These are phyloP conservation scores for Leucoma salicis DNA, from an alignment of 2,888 invertebrate genomes.

Conservation along the genomic window DNA sequence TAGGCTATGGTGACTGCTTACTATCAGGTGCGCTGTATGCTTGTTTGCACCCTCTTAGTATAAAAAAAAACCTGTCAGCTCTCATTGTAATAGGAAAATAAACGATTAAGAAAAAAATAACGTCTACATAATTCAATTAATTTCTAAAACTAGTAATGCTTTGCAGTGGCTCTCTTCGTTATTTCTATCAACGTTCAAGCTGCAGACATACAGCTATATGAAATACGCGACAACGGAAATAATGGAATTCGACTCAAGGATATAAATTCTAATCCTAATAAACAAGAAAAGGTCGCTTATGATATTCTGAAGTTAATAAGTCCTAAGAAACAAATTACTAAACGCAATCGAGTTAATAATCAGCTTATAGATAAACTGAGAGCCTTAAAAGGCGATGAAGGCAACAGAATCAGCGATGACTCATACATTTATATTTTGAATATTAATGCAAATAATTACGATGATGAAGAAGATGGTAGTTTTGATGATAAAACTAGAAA, in stretches of 20 bases:
- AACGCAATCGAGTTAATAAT: background rate
- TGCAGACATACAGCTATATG: slow-evolving; percentile 28
- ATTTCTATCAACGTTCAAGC: slow-evolving; percentile 5
- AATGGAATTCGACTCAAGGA: slow-evolving; percentile 18
- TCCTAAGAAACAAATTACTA: background rate
- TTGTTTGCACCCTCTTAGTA: too few species aligned
- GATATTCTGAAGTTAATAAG: slow-evolving; percentile 1
- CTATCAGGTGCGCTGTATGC: too few species aligned
- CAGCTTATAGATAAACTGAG: slow-evolving; percentile 6
- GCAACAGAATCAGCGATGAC: slow-evolving; percentile 5
- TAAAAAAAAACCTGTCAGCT: too few species aligned
- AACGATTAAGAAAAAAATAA: too few species aligned
- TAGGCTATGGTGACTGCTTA: too few species aligned
- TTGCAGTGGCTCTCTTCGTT: slow-evolving; percentile 19
- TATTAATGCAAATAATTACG: background rate
- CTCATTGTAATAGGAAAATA: too few species aligned
- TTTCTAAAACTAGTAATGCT: too few species aligned
- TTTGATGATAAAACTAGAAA: slow-evolving; percentile 2
- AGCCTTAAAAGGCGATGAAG: slow-evolving; percentile 4
- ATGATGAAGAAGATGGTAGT: background rate
- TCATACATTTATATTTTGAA: slow-evolving; percentile 3
- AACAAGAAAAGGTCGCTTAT: background rate
- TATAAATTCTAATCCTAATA: slow-evolving; percentile 3
- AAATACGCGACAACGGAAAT: slow-evolving; percentile 14
- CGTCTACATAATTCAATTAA: too few species aligned